These are phyloP conservation scores for Podarcis raffonei DNA, from an alignment of 2,113 vertebrate species.

Conservation along the genomic window DNA sequence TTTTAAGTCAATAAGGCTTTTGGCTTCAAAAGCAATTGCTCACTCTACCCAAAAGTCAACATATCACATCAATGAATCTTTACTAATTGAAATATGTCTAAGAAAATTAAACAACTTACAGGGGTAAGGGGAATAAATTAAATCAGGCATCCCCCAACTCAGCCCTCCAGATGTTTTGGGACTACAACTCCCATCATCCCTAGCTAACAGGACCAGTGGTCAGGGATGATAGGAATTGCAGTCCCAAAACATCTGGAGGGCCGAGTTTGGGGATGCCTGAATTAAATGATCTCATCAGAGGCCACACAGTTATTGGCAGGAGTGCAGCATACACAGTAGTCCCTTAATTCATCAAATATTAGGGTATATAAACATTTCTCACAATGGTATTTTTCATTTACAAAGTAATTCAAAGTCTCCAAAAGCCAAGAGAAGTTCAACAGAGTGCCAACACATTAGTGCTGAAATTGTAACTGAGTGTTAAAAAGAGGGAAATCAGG, in stretches of 20 bases:
- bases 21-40: not conserved
- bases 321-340: not conserved
- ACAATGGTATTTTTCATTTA: not conserved
- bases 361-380: not conserved
- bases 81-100: not conserved
- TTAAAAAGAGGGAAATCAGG: fast-evolving
- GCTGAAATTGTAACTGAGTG: not conserved
- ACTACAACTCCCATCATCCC: too few relatives aligned
- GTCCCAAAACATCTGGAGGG: too few relatives aligned
- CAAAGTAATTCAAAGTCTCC: not conserved
- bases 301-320: not conserved
- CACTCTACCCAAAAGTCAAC: slow-evolving; percentile 16
- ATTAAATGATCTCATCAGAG: not conserved
- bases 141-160: too few relatives aligned
- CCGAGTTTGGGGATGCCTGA: not conserved
- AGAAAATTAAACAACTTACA: not conserved
- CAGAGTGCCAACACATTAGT: not conserved
- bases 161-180: too few relatives aligned
- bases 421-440: not conserved
- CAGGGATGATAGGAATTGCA: too few relatives aligned
- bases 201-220: too few relatives aligned
- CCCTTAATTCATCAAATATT: not conserved
- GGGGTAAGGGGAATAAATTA: too few relatives aligned
- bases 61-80: slow-evolving; percentile 7
- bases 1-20: not conserved